A percentile compares a stretch with the other conserved stretches of the same genome.
Conservation (phyloP, 2,888 invertebrate genomes). For the Melitaea athalia region DNA sequence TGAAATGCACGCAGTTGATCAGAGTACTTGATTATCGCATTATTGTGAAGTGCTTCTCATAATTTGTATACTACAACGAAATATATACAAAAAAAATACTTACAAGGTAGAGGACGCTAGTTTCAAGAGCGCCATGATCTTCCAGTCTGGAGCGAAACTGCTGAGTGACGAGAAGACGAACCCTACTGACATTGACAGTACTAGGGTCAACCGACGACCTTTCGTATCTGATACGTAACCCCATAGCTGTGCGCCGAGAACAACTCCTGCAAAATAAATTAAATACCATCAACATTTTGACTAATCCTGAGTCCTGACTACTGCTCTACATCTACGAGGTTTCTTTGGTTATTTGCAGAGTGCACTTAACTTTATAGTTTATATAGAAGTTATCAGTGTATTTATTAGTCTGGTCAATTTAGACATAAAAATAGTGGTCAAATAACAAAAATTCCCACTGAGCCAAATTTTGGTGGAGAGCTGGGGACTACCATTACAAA, state of each 20-base stretch:
- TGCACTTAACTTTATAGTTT: too few relatives aligned
- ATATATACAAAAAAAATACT: slow-evolving; percentile 47
- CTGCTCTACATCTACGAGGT: too few relatives aligned
- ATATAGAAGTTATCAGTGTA: too few relatives aligned
- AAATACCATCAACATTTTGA: neutral
- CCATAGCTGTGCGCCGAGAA: slow-evolving; percentile 74
- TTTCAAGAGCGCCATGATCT: slow-evolving; percentile 69
- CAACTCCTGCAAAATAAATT: slow-evolving; percentile 58
- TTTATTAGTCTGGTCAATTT: too few relatives aligned
- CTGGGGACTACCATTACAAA: too few relatives aligned
- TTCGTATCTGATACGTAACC: slow-evolving; percentile 75
- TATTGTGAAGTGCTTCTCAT: too few relatives aligned
- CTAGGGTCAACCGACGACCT: slow-evolving; percentile 66
- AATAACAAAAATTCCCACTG: too few relatives aligned
- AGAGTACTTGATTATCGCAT: neutral
- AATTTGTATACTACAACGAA: neutral
- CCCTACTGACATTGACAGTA: slow-evolving; percentile 72
- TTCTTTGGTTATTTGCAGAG: too few relatives aligned
- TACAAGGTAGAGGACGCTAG: slow-evolving; percentile 74
- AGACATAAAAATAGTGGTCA: too few relatives aligned
- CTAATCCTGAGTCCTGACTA: neutral
- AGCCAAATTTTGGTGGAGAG: too few relatives aligned
- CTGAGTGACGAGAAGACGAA: slow-evolving; percentile 71
- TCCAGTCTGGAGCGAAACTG: slow-evolving; percentile 71
- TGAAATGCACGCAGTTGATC: too few relatives aligned